phyloP scores from a whole-genome alignment of 2,797 vertebrate species.

The Pseudocheirus occidentalis region DNA sequence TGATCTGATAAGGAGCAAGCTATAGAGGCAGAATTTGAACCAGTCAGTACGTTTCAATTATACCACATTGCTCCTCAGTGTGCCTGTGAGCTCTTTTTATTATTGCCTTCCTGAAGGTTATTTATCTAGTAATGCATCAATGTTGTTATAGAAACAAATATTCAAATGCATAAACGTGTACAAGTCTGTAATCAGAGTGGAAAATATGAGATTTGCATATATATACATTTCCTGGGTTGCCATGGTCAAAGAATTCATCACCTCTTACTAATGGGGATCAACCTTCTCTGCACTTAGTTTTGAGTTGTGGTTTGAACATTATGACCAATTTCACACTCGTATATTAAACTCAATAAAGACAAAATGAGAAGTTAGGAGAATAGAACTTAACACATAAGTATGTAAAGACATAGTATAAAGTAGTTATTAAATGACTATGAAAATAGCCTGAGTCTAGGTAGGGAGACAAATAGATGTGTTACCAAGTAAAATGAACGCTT shows the following conservation, averaged over 20 bases:
- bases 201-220: neutral
- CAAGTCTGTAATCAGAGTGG: neutral
- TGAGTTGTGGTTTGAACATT: conserved; percentile 6
- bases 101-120: neutral
- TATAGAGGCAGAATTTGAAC: neutral
- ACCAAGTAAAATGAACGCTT: neutral
- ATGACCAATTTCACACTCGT: neutral
- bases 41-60: neutral
- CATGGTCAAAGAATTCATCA: neutral
- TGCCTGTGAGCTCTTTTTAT: neutral
- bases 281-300: neutral
- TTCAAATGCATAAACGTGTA: conserved; percentile 20
- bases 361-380: neutral
- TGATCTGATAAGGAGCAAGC: neutral
- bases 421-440: neutral
- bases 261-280: neutral
- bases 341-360: neutral
- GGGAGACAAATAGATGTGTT: neutral
- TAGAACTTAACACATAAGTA: neutral
- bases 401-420: neutral
- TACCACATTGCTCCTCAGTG: neutral
- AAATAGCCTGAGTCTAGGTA: neutral
- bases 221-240: neutral
- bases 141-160: conserved; percentile 21
- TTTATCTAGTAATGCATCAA: neutral